phyloP scores from a whole-genome alignment of 2,113 vertebrate genomes.

The Nothocercus julius region DNA sequence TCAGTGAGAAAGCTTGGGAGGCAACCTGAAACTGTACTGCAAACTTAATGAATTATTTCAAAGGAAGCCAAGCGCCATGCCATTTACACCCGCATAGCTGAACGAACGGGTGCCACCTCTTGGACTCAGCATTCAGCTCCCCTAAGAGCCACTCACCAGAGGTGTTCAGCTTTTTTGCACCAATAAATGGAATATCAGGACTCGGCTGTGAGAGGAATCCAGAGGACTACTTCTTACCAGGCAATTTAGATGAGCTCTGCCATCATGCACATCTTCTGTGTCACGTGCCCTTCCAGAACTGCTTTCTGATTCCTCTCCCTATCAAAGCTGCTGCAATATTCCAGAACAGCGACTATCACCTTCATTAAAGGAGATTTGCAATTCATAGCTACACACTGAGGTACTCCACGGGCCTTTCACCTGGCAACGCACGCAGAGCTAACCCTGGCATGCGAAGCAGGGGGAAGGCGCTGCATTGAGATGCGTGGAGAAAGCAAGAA shows the following conservation, averaged over 20 bases:
- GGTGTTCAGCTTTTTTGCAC: neutral
- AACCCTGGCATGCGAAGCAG: neutral
- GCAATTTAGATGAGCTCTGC: neutral
- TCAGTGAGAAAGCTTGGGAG: neutral
- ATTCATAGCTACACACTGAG: neutral
- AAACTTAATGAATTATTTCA: neutral
- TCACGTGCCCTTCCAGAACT: neutral
- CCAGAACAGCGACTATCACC: neutral
- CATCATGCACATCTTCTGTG: accelerated
- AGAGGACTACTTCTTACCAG: neutral
- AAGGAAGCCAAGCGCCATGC: neutral
- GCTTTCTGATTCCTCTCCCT: neutral
- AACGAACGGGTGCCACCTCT: too few relatives aligned
- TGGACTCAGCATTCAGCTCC: neutral
- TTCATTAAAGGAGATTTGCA: neutral
- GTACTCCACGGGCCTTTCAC: neutral
- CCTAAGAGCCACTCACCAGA: neutral
- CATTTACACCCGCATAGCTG: neutral
- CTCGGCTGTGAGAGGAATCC: neutral
- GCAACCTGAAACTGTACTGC: neutral
- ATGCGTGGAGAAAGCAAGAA: neutral
- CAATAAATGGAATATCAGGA: neutral
- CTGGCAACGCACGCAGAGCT: neutral
- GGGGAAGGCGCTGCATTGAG: neutral
- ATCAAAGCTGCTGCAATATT: neutral